Percentiles rank a stretch among this genome's conserved stretches.
phyloP scores from a whole-genome alignment of 1,140 invertebrate species.

The Hermatobates lingyangjiaoensis region DNA sequence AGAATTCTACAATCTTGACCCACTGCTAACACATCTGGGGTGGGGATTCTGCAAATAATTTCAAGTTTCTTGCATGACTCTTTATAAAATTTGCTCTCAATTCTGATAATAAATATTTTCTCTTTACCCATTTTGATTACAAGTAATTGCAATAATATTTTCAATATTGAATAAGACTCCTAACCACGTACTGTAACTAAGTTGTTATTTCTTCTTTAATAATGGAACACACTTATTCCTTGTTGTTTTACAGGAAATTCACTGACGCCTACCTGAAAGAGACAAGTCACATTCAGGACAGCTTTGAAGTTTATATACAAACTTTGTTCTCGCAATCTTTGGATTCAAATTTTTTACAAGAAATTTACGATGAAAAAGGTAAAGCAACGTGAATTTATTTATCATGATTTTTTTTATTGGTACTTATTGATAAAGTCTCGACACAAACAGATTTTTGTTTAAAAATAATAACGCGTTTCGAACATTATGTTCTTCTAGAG shows the following conservation, averaged over 20 bases:
- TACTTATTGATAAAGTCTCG: neutral
- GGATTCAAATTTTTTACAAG: slow-evolving; percentile 69
- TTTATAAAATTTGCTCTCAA: neutral
- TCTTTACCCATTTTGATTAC: neutral
- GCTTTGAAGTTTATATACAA: slow-evolving; percentile 79
- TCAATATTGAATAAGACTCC: neutral
- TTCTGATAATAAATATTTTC: neutral
- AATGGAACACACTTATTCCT: slow-evolving; percentile 14
- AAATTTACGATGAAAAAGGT: slow-evolving; percentile 81
- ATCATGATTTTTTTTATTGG: neutral
- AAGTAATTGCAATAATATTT: neutral
- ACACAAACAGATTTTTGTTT: neutral
- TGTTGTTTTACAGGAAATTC: slow-evolving; percentile 31
- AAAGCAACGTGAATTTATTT: too few species aligned
- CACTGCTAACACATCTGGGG: too few species aligned
- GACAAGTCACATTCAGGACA: slow-evolving; percentile 55
- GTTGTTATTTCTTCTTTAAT: slow-evolving; percentile 1
- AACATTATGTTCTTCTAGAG: neutral
- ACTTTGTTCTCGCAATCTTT: slow-evolving; percentile 74
- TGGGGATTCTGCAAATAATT: too few species aligned
- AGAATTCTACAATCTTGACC: too few species aligned
- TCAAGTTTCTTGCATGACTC: neutral
- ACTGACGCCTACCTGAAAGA: slow-evolving; percentile 55
- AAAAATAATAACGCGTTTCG: neutral
- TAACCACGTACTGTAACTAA: neutral